phyloP scores from a whole-genome alignment of 2,113 vertebrate genomes.

The Nestor notabilis region DNA sequence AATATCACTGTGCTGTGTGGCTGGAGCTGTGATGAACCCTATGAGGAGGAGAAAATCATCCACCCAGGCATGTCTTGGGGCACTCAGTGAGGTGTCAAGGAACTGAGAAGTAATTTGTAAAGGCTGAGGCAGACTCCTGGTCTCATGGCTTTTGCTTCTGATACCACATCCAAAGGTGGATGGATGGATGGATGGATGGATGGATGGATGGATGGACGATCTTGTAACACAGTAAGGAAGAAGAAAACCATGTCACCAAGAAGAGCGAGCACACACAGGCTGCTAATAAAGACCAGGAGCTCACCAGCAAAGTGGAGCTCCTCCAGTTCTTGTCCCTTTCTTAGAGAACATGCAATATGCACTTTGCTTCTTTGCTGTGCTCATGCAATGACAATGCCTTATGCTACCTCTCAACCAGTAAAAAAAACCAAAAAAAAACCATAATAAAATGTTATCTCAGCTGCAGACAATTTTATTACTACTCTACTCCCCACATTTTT shows the following conservation, averaged over 20 bases:
- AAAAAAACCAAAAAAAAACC: neutral
- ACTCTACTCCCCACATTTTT: neutral
- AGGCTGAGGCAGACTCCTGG: neutral
- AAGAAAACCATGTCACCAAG: neutral
- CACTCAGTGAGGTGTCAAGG: neutral
- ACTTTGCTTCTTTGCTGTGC: neutral
- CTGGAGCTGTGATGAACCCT: neutral
- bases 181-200: neutral
- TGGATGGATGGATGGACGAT: neutral
- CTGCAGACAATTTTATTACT: conserved; percentile 52
- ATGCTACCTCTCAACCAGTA: neutral
- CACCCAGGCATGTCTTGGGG: neutral
- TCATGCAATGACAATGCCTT: neutral
- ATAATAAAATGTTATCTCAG: conserved; percentile 58
- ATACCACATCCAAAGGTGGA: neutral
- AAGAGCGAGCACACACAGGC: neutral
- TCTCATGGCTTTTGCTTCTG: neutral
- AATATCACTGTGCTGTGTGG: neutral
- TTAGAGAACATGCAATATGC: neutral
- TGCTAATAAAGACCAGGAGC: neutral
- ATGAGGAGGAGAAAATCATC: neutral
- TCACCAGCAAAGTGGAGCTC: neutral
- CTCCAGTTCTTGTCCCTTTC: neutral
- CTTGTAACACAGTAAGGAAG: neutral
- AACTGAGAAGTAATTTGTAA: neutral